Evolutionary conservation across 2,797 vertebrate species (phyloP).

Genomic region (Sternotherus odoratus): DNA sequence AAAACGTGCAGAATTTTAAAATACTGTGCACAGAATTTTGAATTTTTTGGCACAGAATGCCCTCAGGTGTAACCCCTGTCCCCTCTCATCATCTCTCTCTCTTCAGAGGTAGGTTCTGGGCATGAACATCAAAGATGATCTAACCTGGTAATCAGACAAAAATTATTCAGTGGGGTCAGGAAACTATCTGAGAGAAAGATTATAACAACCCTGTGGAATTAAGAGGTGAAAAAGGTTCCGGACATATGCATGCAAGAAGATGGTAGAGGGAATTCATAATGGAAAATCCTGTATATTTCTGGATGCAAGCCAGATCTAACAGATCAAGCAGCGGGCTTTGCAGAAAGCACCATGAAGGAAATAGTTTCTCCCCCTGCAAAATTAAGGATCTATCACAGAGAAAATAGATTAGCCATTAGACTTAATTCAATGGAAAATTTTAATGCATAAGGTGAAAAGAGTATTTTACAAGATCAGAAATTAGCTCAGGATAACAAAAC

Average conservation of each 20-base stretch:
- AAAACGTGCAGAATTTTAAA: no score
- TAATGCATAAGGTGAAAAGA: not conserved
- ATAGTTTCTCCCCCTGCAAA: not conserved
- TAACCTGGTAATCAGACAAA: slow-evolving; percentile 22
- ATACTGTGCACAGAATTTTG: no score
- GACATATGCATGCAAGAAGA: not conserved
- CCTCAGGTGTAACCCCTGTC: not conserved
- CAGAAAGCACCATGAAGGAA: slow-evolving; percentile 12
- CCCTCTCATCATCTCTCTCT: not conserved
- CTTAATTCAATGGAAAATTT: not conserved
- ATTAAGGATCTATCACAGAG: not conserved
- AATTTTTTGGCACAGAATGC: no score
- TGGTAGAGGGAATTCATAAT: not conserved
- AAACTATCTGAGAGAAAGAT: not conserved
- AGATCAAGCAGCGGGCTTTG: not conserved
- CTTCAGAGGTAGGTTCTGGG: not conserved
- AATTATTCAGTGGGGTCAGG: not conserved
- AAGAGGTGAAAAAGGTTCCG: not conserved
- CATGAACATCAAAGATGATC: not conserved
- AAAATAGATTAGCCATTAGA: not conserved
- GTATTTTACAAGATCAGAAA: not conserved
- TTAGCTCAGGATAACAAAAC: not conserved
- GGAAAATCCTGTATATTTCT: slow-evolving; percentile 9
- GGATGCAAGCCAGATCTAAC: slow-evolving; percentile 53
- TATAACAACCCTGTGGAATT: not conserved